Base-by-base conservation (phyloP, 2,113 vertebrate genomes). In the Coregonus clupeaformis region DNA sequence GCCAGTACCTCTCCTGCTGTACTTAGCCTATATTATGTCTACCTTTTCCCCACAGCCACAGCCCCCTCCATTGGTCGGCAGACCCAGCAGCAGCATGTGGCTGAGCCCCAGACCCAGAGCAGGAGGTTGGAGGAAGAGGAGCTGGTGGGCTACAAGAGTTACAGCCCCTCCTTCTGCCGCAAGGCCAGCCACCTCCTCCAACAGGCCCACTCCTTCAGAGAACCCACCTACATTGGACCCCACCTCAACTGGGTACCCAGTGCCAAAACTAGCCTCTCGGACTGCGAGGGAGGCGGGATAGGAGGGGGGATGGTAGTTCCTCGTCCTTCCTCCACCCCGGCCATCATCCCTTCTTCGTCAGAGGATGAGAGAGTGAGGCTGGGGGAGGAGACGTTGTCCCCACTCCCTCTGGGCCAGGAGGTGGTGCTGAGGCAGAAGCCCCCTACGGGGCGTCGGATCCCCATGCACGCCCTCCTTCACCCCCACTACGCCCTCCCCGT, bases 341-440 rank as follows among this genome's bases (percentile, higher is more conserved):
- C 69, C 45, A 1, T 78, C 63, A 71, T 79, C 47, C 57, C 57
- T n/a, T 62, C 30, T 0, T 63, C 76, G 30, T 83, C 82, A 29
- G 83, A 90, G 71, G 81, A 81, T 29, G 62, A 71, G 25, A 68
- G 73, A 20, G 55, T 13, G 27, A 27, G 63, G 25, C 3, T 63
- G 0, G 73, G 74, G 1, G 69, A 70, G 32, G 78, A 91, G 89
- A 68, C 84, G 47, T 6, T 60, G 36, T 85, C 82, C 27, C 79
- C 76, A 1, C 12, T 75, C 24, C 45, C 83, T 11, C 55, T 82
- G 20, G 74, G 76, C 57, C 90, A 90, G 0, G 95, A 97, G 73
- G 95, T 96, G 73, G 88, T 96, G 6, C 85, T 97, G 45, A 86
- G 95, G 77, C 94, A 96, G 82, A 98, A 97, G 80, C 93, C 93